These are phyloP conservation scores for Tillus elongatus DNA, from an alignment of 2,888 invertebrate species.

Conservation along the genomic window DNA sequence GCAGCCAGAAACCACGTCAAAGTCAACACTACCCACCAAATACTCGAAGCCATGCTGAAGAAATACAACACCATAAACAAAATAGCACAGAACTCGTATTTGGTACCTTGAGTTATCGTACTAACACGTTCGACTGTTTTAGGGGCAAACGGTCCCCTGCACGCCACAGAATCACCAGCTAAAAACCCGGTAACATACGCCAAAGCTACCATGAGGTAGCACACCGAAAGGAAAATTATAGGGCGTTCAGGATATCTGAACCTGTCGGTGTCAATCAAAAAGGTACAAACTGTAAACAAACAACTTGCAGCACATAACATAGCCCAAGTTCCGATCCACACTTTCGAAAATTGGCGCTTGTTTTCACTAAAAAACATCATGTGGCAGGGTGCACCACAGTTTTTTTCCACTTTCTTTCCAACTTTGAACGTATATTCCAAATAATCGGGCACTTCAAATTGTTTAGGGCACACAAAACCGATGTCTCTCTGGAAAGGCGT, in stretches of 20 bases:
- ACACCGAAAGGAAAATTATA: constrained; percentile 92
- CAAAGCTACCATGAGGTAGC: constrained; percentile 89
- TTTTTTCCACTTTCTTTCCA: constrained; percentile 59
- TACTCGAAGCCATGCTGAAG: constrained; percentile 92
- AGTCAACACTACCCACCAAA: constrained; percentile 96
- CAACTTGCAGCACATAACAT: constrained; percentile 83
- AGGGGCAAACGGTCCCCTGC: constrained; percentile 71
- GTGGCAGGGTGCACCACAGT: constrained; percentile 87
- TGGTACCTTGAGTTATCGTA: constrained; percentile 80
- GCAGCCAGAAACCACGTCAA: constrained; percentile 96
- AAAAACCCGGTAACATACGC: constrained; percentile 84
- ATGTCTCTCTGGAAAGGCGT: constrained; percentile 46
- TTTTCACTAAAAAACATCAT: constrained; percentile 83
- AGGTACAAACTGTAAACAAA: constrained; percentile 86
- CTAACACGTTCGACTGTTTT: constrained; percentile 67
- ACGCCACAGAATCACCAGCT: constrained; percentile 73
- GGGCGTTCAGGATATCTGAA: constrained; percentile 97
- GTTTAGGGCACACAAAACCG: constrained; percentile 81
- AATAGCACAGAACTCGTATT: constrained; percentile 78
- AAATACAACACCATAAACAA: constrained; percentile 94
- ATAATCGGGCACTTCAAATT: constrained; percentile 71
- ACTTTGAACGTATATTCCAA: constrained; percentile 78
- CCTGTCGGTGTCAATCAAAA: constrained; percentile 86
- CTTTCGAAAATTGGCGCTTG: constrained; percentile 71
- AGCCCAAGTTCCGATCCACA: constrained; percentile 94